A percentile compares a stretch with the other conserved stretches of the same genome.
Conservation (phyloP, 2,113 vertebrate species). For the Tragulus kanchil region DNA sequence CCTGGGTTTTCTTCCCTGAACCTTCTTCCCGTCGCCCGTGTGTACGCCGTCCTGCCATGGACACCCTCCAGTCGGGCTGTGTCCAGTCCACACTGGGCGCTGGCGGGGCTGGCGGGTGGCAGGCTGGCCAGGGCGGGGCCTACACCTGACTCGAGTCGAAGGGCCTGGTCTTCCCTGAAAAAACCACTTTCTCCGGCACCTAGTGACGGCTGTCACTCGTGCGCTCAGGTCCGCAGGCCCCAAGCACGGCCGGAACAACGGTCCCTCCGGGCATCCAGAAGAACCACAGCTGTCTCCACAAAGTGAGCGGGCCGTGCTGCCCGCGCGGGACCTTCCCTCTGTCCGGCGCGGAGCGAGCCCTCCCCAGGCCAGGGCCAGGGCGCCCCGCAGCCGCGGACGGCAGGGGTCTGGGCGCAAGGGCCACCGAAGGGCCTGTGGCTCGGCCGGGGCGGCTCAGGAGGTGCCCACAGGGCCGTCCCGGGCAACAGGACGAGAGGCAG, state of each 20-base stretch:
- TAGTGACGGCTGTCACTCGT: accelerated
- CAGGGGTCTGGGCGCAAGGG: background rate
- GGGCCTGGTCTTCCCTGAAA: background rate
- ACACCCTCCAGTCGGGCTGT: background rate
- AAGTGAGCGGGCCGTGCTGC: background rate
- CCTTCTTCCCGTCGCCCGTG: no score
- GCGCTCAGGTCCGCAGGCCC: background rate
- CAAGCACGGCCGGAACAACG: no score
- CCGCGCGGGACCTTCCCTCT: accelerated
- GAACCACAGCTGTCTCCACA: no score
- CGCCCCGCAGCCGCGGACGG: background rate
- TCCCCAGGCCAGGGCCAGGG: accelerated
- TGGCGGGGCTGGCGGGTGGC: accelerated
- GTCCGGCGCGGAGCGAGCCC: background rate
- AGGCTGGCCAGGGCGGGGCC: background rate
- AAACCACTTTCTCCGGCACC: background rate
- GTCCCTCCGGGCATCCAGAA: background rate
- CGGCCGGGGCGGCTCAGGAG: background rate
- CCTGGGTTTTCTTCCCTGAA: background rate
- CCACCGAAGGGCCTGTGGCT: accelerated
- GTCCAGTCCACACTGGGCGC: background rate
- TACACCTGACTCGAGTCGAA: background rate
- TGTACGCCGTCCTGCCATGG: accelerated
- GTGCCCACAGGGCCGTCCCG: background rate
- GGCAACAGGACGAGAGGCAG: background rate